Evolutionary conservation across 2,113 vertebrate genomes (phyloP).

Genomic region (Smithornis capensis): DNA sequence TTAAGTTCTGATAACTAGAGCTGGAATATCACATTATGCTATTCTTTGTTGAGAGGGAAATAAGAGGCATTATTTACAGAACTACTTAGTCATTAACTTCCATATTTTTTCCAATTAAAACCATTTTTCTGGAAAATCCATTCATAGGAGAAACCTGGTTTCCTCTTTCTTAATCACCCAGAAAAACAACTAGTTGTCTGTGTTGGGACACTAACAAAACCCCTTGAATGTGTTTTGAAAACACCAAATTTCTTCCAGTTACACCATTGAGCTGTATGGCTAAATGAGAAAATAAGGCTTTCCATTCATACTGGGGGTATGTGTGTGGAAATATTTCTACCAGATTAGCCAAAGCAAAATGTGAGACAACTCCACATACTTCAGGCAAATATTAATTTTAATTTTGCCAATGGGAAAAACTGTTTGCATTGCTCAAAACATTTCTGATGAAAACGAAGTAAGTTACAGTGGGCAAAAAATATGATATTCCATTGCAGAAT

Average conservation of each 20-base stretch:
- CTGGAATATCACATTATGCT: neutral
- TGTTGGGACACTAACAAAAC: neutral
- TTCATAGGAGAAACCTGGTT: neutral
- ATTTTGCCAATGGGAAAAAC: neutral
- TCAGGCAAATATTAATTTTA: neutral
- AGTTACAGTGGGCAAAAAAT: neutral
- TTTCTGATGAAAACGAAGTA: neutral
- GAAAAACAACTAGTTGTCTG: neutral
- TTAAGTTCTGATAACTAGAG: neutral
- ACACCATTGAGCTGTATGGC: neutral
- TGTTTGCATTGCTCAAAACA: neutral
- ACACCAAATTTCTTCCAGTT: neutral
- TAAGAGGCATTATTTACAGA: neutral
- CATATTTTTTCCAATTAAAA: neutral
- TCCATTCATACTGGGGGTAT: neutral
- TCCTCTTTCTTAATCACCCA: neutral
- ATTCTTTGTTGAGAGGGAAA: neutral
- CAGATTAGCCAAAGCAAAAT: neutral
- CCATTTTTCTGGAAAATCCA: neutral
- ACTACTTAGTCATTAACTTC: neutral
- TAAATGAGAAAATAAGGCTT: neutral
- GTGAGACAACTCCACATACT: neutral
- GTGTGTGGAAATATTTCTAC: neutral
- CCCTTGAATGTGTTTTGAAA: neutral
- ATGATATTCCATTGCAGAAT: neutral